Evolutionary conservation across 2,113 vertebrate species (phyloP).

Genomic region (Tachysurus vachellii): DNA sequence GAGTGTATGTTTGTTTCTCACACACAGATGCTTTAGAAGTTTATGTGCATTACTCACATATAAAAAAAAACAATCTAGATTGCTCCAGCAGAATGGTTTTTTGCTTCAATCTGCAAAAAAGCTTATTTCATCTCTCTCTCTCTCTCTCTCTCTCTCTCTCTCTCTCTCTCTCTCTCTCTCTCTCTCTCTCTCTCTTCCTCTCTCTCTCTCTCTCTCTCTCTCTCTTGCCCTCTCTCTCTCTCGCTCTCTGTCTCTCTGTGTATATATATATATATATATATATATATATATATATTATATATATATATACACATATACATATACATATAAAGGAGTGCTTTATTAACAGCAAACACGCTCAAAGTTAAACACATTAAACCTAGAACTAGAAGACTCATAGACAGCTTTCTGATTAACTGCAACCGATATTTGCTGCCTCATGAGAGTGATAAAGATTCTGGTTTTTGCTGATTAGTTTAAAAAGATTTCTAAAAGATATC

Average conservation of each 20-base stretch:
- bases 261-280: too few species aligned
- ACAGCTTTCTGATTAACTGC: neutral
- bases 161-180: neutral
- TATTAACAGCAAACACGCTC: neutral
- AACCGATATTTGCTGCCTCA: neutral
- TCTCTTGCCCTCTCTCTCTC: neutral
- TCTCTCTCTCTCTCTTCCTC: neutral
- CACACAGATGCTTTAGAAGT: conserved; percentile 18
- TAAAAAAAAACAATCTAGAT: conserved; percentile 24
- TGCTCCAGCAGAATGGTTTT: conserved; percentile 13
- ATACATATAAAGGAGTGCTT: neutral
- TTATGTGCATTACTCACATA: conserved; percentile 15
- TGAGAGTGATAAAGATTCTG: neutral
- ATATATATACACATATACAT: too few species aligned
- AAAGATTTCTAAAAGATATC: neutral
- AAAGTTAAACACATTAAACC: neutral
- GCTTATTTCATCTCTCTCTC: neutral
- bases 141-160: conserved; percentile 3
- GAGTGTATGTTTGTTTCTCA: conserved; percentile 27
- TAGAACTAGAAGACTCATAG: neutral
- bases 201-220: conserved; percentile 7
- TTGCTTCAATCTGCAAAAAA: neutral
- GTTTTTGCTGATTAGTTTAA: neutral
- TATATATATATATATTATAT: too few species aligned
- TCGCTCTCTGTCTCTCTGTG: neutral